These are phyloP conservation scores for Dascillus cervinus DNA, from an alignment of 2,888 invertebrate species.

Conservation along the genomic window DNA sequence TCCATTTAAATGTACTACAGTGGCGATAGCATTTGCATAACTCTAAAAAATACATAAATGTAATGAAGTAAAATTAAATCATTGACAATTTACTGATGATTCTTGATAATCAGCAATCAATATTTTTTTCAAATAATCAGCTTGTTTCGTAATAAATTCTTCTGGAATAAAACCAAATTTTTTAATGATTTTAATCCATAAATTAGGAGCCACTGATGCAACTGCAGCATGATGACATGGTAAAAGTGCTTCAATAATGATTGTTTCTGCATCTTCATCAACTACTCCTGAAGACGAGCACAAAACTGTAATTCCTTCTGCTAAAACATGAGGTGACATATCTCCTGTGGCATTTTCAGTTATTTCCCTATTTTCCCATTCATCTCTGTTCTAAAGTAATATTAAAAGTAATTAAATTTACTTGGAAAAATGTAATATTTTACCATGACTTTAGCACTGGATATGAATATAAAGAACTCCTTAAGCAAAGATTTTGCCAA, in stretches of 20 bases:
- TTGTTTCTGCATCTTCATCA: constrained; percentile 47
- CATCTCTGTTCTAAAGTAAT: constrained; percentile 38
- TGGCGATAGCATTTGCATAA: constrained; percentile 65
- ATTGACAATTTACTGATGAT: constrained; percentile 26
- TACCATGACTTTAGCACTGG: constrained; percentile 49
- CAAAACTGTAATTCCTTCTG: constrained; percentile 38
- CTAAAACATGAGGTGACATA: constrained; percentile 40
- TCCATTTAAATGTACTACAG: constrained; percentile 58
- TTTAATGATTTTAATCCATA: constrained; percentile 62
- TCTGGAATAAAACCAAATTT: constrained; percentile 52
- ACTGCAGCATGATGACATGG: constrained; percentile 71
- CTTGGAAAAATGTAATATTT: constrained; percentile 4
- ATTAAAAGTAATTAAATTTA: constrained; percentile 1
- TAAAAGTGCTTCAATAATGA: constrained; percentile 61
- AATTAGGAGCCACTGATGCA: constrained; percentile 47
- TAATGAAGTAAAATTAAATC: constrained; percentile 3
- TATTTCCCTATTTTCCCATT: constrained; percentile 44
- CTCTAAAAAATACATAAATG: constrained; percentile 35
- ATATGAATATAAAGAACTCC: constrained; percentile 60
- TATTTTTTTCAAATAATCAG: constrained; percentile 50
- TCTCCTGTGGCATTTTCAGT: constrained; percentile 46
- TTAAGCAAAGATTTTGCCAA: constrained; percentile 56
- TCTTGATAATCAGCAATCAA: constrained; percentile 50
- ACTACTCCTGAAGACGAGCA: constrained; percentile 39
- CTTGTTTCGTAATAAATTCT: constrained; percentile 52